A percentile compares a stretch with the other conserved stretches of the same genome.
These are phyloP conservation scores for Heliconius cydno DNA, from an alignment of 2,888 invertebrate species.

Conservation along the genomic window DNA sequence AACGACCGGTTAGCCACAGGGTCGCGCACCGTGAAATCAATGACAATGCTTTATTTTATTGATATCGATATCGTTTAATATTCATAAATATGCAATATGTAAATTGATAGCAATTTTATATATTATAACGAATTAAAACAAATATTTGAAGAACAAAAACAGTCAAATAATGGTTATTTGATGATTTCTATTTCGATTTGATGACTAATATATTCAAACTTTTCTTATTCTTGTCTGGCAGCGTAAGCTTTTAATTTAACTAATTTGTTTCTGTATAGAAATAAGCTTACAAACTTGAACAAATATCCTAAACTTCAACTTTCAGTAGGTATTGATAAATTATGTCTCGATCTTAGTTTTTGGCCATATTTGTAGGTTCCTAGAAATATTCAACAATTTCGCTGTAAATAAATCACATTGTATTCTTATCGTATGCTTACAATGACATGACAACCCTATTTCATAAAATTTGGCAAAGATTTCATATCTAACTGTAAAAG, in stretches of 20 bases:
- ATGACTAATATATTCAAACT: no score
- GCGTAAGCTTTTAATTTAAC: background rate
- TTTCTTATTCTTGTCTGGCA: no score
- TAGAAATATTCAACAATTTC: background rate
- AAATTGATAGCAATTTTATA: background rate
- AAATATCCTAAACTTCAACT: no score
- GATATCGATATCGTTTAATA: background rate
- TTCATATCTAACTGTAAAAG: constrained; percentile 1
- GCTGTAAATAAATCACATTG: background rate
- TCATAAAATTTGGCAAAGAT: constrained; percentile 5
- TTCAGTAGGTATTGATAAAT: no score
- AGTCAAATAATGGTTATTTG: no score
- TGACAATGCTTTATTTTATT: constrained; percentile 16
- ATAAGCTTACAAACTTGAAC: background rate
- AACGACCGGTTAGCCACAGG: constrained; percentile 34
- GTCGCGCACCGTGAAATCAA: constrained; percentile 31
- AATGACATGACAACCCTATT: constrained; percentile 13
- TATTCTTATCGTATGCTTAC: background rate
- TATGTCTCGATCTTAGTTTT: background rate
- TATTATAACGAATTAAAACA: background rate
- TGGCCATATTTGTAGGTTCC: background rate
- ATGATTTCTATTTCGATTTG: no score
- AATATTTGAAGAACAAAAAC: background rate
- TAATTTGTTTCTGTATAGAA: background rate
- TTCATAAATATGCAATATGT: constrained; percentile 2